A percentile compares a stretch with the other conserved stretches of the same genome.
Evolutionary conservation across 1,140 invertebrate genomes (phyloP).

Genomic region (Bombus impatiens): DNA sequence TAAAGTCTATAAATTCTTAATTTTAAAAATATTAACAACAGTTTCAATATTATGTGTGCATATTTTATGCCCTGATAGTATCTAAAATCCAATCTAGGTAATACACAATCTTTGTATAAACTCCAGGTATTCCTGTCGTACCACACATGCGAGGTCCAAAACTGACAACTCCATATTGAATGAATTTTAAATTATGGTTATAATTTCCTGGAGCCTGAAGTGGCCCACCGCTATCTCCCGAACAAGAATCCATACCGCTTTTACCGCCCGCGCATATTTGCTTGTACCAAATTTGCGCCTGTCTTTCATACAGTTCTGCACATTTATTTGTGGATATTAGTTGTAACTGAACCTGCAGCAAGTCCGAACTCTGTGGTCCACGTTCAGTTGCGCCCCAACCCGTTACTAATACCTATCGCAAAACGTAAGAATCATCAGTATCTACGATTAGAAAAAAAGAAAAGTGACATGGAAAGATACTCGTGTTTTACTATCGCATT

Average conservation of each 20-base stretch:
- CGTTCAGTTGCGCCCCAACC: conserved; percentile 85
- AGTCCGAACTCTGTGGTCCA: conserved; percentile 76
- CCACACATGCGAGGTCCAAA: conserved; percentile 82
- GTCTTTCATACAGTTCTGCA: conserved; percentile 76
- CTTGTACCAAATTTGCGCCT: conserved; percentile 74
- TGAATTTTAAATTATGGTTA: conserved; percentile 71
- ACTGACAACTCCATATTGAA: conserved; percentile 83
- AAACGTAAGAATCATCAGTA: background rate
- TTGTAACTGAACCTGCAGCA: conserved; percentile 83
- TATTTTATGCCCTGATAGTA: conserved; percentile 79
- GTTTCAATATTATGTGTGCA: background rate
- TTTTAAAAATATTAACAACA: background rate
- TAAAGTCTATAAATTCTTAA: background rate
- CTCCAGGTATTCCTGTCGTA: conserved; percentile 83
- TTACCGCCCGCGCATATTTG: conserved; percentile 86
- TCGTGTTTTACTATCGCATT: background rate
- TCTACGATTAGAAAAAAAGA: background rate
- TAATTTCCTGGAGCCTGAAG: conserved; percentile 72
- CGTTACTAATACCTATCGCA: conserved; percentile 79
- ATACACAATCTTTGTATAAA: conserved; percentile 84
- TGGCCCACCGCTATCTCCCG: conserved; percentile 83
- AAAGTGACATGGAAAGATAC: background rate
- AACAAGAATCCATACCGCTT: conserved; percentile 78
- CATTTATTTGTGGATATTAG: conserved; percentile 80
- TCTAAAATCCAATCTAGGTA: conserved; percentile 87